Evolutionary conservation across 2,888 invertebrate genomes (phyloP).

Genomic region (Criorhina ranunculi): DNA sequence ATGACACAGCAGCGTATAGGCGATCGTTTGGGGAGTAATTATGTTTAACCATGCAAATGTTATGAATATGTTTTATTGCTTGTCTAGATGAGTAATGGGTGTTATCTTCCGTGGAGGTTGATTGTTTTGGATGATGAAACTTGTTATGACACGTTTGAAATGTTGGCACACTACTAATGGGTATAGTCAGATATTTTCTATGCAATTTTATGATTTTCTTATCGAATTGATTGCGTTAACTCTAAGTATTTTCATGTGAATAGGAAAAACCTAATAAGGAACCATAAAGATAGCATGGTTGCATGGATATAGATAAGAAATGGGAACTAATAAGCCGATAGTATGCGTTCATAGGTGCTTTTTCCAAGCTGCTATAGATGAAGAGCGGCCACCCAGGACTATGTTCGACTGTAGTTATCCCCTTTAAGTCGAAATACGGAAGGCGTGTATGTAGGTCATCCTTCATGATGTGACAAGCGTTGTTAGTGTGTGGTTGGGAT

Average conservation of each 20-base stretch:
- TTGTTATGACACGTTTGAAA: neutral
- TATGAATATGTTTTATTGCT: constrained; percentile 25
- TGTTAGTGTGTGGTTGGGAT: too few relatives aligned
- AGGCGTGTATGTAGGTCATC: too few relatives aligned
- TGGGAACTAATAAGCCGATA: neutral
- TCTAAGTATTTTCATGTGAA: too few relatives aligned
- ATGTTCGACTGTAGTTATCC: too few relatives aligned
- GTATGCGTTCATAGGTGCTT: too few relatives aligned
- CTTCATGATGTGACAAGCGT: too few relatives aligned
- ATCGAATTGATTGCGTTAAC: constrained; percentile 20
- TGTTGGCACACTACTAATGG: neutral
- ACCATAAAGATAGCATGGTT: neutral
- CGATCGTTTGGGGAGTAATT: constrained; percentile 5
- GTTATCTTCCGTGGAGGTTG: constrained; percentile 13
- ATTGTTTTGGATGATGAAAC: neutral
- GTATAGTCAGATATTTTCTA: constrained; percentile 1
- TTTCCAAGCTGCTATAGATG: too few relatives aligned
- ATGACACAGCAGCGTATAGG: neutral
- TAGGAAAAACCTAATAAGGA: neutral
- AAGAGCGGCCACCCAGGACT: too few relatives aligned
- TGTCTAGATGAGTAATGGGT: constrained; percentile 38
- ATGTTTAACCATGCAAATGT: constrained; percentile 21
- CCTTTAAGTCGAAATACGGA: too few relatives aligned
- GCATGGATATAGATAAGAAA: too few relatives aligned
- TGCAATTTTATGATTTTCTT: constrained; percentile 26